Conservation (phyloP, 2,113 vertebrate genomes). For the Osmerus mordax region DNA sequence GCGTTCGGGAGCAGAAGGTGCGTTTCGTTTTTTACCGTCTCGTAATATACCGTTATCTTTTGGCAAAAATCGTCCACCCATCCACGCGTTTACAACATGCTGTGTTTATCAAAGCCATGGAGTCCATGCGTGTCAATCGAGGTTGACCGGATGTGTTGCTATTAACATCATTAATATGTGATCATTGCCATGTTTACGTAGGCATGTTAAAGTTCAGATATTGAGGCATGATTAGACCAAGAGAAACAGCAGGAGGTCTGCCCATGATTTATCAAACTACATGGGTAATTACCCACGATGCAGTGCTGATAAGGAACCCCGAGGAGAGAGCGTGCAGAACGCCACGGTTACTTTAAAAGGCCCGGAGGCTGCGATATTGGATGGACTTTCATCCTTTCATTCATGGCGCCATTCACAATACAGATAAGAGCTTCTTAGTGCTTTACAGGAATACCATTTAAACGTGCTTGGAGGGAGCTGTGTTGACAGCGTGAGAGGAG, state of each 20-base stretch:
- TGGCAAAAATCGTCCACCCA: no score
- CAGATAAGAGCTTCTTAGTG: slow-evolving; percentile 44
- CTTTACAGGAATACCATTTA: slow-evolving; percentile 5
- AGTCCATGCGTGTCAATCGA: no score
- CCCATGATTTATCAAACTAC: slow-evolving; percentile 46
- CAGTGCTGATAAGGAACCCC: slow-evolving; percentile 30
- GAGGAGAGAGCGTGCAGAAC: neutral
- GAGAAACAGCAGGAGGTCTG: slow-evolving; percentile 36
- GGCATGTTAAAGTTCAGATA: slow-evolving; percentile 27
- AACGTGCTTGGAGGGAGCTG: neutral
- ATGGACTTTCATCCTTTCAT: slow-evolving; percentile 53
- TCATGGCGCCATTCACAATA: neutral
- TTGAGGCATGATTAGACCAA: slow-evolving; percentile 8
- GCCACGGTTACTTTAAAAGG: no score
- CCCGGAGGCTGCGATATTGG: neutral
- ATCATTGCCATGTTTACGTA: slow-evolving; percentile 12
- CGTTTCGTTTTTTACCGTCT: no score
- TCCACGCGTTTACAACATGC: no score
- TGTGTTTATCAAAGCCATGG: no score
- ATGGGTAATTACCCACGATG: slow-evolving; percentile 51
- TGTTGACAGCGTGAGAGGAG: neutral
- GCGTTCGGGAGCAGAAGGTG: no score
- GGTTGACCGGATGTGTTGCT: no score
- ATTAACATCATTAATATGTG: no score
- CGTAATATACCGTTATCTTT: no score